Percentiles rank a stretch among this genome's conserved stretches.
These are phyloP conservation scores for Bimastos eiseni DNA, from an alignment of 2,888 invertebrate genomes.

Conservation along the genomic window DNA sequence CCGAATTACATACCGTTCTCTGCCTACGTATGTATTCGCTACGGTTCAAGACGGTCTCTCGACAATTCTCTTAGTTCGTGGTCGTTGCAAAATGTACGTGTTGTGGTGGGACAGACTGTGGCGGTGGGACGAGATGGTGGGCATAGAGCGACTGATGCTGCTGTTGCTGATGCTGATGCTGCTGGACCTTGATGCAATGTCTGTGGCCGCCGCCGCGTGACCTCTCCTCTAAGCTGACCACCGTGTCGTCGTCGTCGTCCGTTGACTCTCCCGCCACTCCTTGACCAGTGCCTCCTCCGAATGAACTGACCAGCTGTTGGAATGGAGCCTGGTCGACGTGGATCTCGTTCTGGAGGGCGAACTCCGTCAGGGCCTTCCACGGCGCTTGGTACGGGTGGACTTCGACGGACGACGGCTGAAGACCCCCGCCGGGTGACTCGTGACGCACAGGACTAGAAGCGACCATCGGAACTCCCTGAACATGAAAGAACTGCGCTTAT, in stretches of 20 bases:
- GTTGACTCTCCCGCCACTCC: slow-evolving; percentile 43
- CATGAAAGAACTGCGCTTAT: not conserved
- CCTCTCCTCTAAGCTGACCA: slow-evolving; percentile 48
- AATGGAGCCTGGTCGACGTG: slow-evolving; percentile 83
- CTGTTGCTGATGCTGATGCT: not conserved
- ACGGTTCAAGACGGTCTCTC: not conserved
- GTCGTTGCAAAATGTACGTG: not conserved
- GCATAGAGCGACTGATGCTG: slow-evolving; percentile 2
- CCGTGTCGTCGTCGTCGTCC: slow-evolving; percentile 47
- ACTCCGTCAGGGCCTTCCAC: slow-evolving; percentile 94
- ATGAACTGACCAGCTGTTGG: slow-evolving; percentile 84
- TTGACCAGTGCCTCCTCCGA: slow-evolving; percentile 26
- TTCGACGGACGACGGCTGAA: slow-evolving; percentile 74
- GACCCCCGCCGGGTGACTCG: slow-evolving; percentile 52
- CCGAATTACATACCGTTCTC: not conserved
- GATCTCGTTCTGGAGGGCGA: slow-evolving; percentile 86
- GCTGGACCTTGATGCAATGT: slow-evolving; percentile 1
- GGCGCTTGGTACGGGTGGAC: slow-evolving; percentile 86
- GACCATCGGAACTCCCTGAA: slow-evolving; percentile 94
- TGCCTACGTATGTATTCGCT: not conserved
- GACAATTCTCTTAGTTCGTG: not conserved
- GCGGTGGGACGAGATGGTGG: not conserved
- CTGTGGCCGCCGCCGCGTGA: not conserved
- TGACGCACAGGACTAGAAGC: slow-evolving; percentile 77
- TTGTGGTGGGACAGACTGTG: not conserved